Base-by-base conservation (phyloP, 2,888 invertebrate genomes). In the Lottia gigantea region DNA sequence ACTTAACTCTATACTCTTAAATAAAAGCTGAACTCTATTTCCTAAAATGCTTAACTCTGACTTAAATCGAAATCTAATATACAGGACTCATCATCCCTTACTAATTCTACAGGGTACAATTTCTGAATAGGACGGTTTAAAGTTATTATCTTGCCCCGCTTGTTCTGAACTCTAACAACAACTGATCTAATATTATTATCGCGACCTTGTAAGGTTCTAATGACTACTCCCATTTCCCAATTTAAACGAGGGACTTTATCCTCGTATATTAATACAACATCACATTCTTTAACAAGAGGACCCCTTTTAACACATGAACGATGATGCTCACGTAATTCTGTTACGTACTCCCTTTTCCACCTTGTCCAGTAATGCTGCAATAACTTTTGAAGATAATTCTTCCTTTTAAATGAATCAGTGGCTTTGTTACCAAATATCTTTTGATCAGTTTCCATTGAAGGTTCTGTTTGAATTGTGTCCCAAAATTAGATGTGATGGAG, bases 151-250 rank as follows among this genome's bases (percentile, higher is more conserved):
- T 49, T 49, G n/a, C 49, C 49, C 49, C 14, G 49, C 19, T 49
- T 49, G 49, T 49, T 49, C 49, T 49, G 49, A 49, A 49, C 49
- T 49, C 49, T 49, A 8, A 49, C 49, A 49, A 49, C 49, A 49
- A 15, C n/a, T 16, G 49, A 49, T 49, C 49, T 11, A 16, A 49
- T 19, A 7, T 49, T 49, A n/a, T 49, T 49, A 49, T 49, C 49
- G 14, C 49, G 49, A n/a, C 49, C 49, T 49, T 16, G 49, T 49
- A 49, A 49, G 14, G 19, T 49, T n/a, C 16, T 49, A 49, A n/a
- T 8, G 14, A 49, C n/a, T 49, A 16, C 7, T n/a, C 49, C 49
- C 49, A 49, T 49, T 49, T 49, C 49, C 49, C 49, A 49, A 49
- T 49, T 49, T 49, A 49, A 49, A 11, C 49, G 49, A 16, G 49